phyloP scores from a whole-genome alignment of 2,113 vertebrate species.

The Helogale parvula region DNA sequence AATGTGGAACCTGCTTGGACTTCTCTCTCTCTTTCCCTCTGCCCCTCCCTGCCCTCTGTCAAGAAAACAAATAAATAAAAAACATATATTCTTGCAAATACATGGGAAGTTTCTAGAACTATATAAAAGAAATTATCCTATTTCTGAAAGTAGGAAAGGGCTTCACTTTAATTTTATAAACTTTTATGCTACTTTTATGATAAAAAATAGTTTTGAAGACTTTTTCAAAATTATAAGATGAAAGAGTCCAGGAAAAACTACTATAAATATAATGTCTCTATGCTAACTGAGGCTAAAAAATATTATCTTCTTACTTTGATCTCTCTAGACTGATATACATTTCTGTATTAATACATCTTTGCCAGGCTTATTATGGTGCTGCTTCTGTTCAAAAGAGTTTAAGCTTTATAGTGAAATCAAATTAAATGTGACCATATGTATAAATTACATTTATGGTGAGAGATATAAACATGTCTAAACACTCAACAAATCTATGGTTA shows the following conservation, averaged over 20 bases:
- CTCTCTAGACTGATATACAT: neutral
- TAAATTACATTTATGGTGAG: neutral
- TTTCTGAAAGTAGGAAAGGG: neutral
- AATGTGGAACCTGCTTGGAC: no score
- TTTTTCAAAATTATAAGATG: constrained; percentile 31
- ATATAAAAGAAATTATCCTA: constrained; percentile 1
- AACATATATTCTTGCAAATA: neutral
- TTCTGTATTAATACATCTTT: constrained; percentile 34
- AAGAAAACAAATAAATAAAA: no score
- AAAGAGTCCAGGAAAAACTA: constrained; percentile 4
- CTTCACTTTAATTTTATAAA: neutral
- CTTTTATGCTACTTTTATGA: constrained; percentile 17
- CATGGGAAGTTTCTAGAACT: neutral
- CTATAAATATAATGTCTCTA: constrained; percentile 44
- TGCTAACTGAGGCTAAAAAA: constrained; percentile 62
- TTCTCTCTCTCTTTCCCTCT: no score
- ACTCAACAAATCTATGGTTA: neutral
- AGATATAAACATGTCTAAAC: neutral
- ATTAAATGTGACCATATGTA: neutral
- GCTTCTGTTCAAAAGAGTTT: neutral
- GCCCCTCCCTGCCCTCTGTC: no score
- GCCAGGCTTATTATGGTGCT: neutral
- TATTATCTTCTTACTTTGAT: constrained; percentile 17
- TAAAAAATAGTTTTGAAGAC: constrained; percentile 5
- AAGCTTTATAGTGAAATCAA: constrained; percentile 5